phyloP scores from a whole-genome alignment of 2,113 vertebrate species.

The Bothrops jararaca region DNA sequence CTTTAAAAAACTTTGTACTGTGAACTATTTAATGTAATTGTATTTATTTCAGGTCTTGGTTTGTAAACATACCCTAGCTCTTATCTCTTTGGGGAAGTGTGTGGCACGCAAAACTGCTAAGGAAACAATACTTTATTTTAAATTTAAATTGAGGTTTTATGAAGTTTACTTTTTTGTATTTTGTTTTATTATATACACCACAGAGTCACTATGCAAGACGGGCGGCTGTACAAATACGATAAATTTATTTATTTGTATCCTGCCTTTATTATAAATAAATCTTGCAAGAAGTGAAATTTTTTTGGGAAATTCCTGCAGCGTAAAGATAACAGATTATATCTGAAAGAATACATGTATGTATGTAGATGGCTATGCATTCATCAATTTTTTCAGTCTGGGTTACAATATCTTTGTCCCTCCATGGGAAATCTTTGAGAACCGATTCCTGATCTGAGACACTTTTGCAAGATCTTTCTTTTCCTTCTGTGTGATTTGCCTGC shows the following conservation, averaged over 20 bases:
- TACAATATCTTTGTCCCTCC: neutral
- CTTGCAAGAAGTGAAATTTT: neutral
- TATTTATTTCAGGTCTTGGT: neutral
- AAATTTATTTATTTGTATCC: neutral
- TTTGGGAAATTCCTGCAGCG: neutral
- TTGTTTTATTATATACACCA: neutral
- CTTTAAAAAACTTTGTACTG: neutral
- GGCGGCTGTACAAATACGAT: neutral
- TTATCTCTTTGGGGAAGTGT: neutral
- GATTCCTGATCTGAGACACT: neutral
- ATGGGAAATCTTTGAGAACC: neutral
- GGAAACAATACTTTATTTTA: neutral
- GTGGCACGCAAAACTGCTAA: neutral
- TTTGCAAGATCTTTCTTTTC: neutral
- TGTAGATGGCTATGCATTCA: neutral
- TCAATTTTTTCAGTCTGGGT: neutral
- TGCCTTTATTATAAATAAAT: neutral
- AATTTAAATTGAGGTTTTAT: neutral
- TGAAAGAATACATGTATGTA: neutral
- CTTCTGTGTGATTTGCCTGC: neutral
- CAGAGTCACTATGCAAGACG: neutral
- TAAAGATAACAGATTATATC: neutral
- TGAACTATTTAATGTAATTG: neutral
- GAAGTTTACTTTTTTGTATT: neutral
- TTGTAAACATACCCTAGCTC: no score